A percentile compares a stretch with the other conserved stretches of the same genome.
Evolutionary conservation across 2,888 invertebrate genomes (phyloP).

Genomic region (Coecobrya sp.): DNA sequence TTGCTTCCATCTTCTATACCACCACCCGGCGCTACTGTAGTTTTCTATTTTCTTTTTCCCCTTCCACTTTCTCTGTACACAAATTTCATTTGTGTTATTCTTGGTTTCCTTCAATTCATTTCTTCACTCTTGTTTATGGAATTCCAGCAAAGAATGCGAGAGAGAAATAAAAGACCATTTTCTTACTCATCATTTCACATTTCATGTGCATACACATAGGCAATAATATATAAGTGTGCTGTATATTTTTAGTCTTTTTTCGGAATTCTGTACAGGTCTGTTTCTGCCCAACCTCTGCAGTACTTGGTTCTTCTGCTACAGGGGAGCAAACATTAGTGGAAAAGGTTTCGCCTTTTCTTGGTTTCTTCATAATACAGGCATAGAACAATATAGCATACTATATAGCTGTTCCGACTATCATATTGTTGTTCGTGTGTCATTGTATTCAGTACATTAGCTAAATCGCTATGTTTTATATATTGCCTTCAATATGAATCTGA

Average conservation of each 20-base stretch:
- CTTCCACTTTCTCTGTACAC: constrained; percentile 38
- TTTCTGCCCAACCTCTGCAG: not conserved
- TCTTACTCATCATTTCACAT: constrained; percentile 77
- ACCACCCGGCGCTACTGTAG: constrained; percentile 4
- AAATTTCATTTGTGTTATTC: constrained; percentile 46
- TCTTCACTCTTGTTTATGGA: constrained; percentile 65
- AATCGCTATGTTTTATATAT: constrained; percentile 50
- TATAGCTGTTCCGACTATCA: not conserved
- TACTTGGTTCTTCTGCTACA: not conserved
- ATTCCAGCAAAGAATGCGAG: constrained; percentile 29
- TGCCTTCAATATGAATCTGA: constrained; percentile 70
- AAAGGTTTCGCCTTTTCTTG: constrained; percentile 17
- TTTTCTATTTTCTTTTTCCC: constrained; percentile 8
- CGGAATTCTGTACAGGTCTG: not conserved
- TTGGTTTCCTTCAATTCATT: constrained; percentile 59
- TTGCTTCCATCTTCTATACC: constrained; percentile 35
- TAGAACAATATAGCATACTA: not conserved
- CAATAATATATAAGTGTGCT: not conserved
- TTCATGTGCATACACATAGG: constrained; percentile 50
- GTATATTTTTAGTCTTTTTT: constrained; percentile 4
- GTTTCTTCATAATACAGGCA: not conserved
- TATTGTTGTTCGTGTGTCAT: constrained; percentile 36
- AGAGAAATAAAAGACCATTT: constrained; percentile 54
- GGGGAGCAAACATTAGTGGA: constrained; percentile 3
- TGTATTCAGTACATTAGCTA: constrained; percentile 61